Base-by-base conservation (phyloP, 2,888 invertebrate species). In the Pseudococcus jackbeardsleyi region DNA sequence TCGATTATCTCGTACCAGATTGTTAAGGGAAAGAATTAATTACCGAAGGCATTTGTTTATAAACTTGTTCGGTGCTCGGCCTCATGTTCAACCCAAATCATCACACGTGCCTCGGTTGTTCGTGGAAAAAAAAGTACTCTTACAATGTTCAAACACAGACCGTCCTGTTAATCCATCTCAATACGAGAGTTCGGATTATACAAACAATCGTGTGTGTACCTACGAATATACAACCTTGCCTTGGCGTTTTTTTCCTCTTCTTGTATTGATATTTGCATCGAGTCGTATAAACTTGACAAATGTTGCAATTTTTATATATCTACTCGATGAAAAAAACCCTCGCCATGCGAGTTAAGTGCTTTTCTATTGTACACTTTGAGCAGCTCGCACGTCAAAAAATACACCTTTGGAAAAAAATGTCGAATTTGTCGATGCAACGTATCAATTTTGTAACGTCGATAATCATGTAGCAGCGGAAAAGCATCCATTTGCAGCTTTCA, bases 361-460 rank as follows among this genome's bases (percentile, higher is more conserved):
- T 72, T 15, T 33, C 9, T 72, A 72, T 72, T 72, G n/a, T n/a
- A 59, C 19, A 42, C 42, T 5, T 42, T 42, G 42, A 59, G 59
- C 64, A 22, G 15, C 64, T 22, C 59, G 9, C 17, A 72, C 72
- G 39, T 72, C 33, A 39, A 8, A 68, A 68, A 68, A 68, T 68
- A 72, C 17, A 33, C 33, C 33, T 72, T 72, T 72, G 33, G 11
- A 64, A 72, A 72, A 72, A 72, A 72, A 17, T 72, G 72, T 72
- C 72, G 72, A 72, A 72, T 72, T 72, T 72, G 72, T 72, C 72
- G 72, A 19, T 72, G 72, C 72, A 72, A 72, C 72, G 72, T 72
- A 72, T 72, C 72, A 72, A 72, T 72, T 72, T 72, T 72, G 33
- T 17, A 72, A 33, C 12, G 39, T 72, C 72, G 12, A 33, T 72